Percentiles rank a stretch among this genome's conserved stretches.
phyloP scores from a whole-genome alignment of 2,113 vertebrate genomes.

The Ibidorhyncha struthersii region DNA sequence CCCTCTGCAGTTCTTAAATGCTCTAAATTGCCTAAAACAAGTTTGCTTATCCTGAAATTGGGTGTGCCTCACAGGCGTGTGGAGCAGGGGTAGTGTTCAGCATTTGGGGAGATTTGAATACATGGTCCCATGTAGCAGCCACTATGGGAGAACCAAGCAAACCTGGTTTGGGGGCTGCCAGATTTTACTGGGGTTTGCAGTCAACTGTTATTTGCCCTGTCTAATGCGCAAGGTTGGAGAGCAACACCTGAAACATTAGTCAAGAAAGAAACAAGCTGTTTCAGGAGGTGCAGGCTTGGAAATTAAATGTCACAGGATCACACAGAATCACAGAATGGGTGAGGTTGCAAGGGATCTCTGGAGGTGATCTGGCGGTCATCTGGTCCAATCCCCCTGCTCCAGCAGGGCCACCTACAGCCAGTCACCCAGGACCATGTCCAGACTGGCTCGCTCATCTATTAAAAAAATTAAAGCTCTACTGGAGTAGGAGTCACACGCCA shows the following conservation, averaged over 20 bases:
- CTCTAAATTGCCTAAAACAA: neutral
- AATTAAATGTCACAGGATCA: neutral
- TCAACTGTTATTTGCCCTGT: neutral
- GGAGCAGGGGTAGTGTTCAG: neutral
- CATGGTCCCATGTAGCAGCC: neutral
- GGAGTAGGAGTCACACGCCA: neutral
- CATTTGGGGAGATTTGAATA: neutral
- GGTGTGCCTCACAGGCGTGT: neutral
- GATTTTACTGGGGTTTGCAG: neutral
- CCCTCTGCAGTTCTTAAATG: neutral
- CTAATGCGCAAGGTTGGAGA: neutral
- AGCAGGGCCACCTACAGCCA: neutral
- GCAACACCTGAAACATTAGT: neutral
- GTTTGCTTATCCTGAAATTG: neutral
- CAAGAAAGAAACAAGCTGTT: neutral
- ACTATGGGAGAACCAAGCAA: neutral
- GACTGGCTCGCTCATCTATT: neutral
- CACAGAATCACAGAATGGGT: neutral
- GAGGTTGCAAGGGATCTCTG: neutral
- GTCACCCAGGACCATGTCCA: neutral
- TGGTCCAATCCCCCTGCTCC: neutral
- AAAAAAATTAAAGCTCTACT: neutral
- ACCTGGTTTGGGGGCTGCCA: rapidly evolving
- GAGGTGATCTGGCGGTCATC: neutral
- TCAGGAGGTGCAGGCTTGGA: neutral